Evolutionary conservation across 2,113 vertebrate genomes (phyloP), one percentile per base, ranked within the genome.

Genomic region (Paracanthobrama guichenoti): DNA sequence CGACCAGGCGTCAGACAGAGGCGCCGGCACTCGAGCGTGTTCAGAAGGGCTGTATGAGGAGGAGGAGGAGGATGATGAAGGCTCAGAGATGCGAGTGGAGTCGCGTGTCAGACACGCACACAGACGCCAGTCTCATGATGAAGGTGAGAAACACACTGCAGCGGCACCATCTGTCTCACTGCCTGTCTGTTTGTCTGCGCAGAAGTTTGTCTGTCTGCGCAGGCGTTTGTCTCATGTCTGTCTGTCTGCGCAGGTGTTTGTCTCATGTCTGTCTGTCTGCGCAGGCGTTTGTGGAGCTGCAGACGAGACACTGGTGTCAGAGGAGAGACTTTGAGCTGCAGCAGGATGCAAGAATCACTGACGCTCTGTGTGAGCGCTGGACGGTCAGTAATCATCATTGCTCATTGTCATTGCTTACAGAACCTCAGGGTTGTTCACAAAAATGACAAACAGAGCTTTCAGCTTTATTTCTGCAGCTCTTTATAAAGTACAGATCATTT

Each of bases 211-310:
- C 35, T 44, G 53, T 81, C 22, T 66, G 48, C 48, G 14, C 14
- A 44, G 42, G 42, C 42, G 8, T 42, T 42, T 44, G 44, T 46
- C 1, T 53, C 50, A 4, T 35, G 31, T 20, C 18, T 24, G n/a
- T 53, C 46, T 44, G 53, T 81, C n/a, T 64, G 46, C 12, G 12
- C 46, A 48, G 46, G 46, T 3, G 46, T 48, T 0, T 46, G 44
- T 53, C 83, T 81, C 1, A 24, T 1, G 6, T 44, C 9, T 76
- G 3, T 85, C 42, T 83, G 35, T 85, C 8, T 55, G 62, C 77
- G 24, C 88, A 99, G 97, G 92, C 90, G 67, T 94, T 95, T 76
- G 93, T 93, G 55, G 92, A 95, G 31, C 76, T 97, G 77, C 80
- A 93, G 76, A 86, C 93, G 82, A 94, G 90, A 83, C 96, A 97